These are phyloP conservation scores for Amphipoea oculea DNA, from an alignment of 2,888 invertebrate genomes.

Conservation along the genomic window DNA sequence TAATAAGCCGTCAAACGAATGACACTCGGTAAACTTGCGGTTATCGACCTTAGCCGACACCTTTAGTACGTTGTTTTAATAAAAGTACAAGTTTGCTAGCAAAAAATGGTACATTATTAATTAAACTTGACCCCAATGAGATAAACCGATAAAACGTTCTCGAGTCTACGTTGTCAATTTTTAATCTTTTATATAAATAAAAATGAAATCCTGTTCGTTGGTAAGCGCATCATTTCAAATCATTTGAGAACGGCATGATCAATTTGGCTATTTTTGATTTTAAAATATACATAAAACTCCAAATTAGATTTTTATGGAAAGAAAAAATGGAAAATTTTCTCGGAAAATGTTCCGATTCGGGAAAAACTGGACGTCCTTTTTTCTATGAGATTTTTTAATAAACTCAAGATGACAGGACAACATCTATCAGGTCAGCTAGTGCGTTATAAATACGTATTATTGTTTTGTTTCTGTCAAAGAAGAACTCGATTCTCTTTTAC, in stretches of 20 bases:
- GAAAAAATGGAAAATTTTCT: background rate
- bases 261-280: background rate
- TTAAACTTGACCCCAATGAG: conserved; percentile 1
- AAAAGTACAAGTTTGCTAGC: background rate
- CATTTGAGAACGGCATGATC: background rate
- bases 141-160: background rate
- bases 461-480: background rate
- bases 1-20: background rate
- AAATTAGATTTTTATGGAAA: too few species aligned
- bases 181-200: background rate
- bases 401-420: background rate
- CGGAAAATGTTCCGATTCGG: too few species aligned
- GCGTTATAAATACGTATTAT: background rate
- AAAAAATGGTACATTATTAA: conserved; percentile 20
- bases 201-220: background rate
- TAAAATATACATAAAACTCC: background rate
- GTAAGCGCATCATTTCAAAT: background rate
- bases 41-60: conserved; percentile 9
- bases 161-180: background rate
- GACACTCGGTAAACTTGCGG: background rate
- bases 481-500: background rate
- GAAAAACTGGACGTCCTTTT: background rate
- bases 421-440: background rate
- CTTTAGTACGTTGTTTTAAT: conserved; percentile 1
- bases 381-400: too few species aligned